Conservation (phyloP, 1,140 invertebrate species). For the Amphibalanus amphitrite region DNA sequence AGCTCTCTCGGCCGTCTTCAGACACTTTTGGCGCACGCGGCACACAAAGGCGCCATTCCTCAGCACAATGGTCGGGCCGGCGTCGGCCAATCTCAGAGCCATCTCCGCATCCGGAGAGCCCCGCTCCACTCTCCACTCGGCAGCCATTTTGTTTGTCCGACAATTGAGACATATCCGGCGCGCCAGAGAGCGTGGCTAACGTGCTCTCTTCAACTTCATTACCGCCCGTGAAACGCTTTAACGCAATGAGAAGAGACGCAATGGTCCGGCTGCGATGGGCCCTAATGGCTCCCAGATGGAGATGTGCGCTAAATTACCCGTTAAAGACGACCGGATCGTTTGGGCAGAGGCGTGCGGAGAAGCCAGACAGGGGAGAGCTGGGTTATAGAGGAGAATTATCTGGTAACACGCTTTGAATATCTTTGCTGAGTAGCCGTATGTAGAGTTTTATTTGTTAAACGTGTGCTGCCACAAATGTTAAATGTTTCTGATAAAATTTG, state of each 20-base stretch:
- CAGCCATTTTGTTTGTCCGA: background rate
- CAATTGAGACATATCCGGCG: slow-evolving; percentile 1
- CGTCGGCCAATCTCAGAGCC: background rate
- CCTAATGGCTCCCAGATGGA: background rate
- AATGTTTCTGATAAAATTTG: too few species aligned
- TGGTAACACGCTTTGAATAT: too few species aligned
- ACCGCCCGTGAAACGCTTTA: background rate
- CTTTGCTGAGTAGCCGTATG: too few species aligned
- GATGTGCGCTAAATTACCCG: background rate
- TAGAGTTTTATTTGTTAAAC: too few species aligned
- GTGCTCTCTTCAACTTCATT: background rate
- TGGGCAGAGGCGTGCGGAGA: background rate
- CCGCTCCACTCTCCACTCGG: background rate
- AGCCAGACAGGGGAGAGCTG: too few species aligned
- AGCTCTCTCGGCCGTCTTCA: background rate
- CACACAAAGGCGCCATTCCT: background rate
- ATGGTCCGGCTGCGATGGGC: background rate
- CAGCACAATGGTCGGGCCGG: background rate
- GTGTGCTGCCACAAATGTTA: too few species aligned
- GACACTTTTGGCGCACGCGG: background rate
- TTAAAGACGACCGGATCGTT: background rate
- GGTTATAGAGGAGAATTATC: too few species aligned
- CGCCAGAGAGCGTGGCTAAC: background rate
- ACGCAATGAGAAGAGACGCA: background rate
- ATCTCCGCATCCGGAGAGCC: background rate